Evolutionary conservation across 1,140 invertebrate genomes (phyloP), one percentile per base, ranked within the genome.

Genomic region (Zaprionus tsacasi): DNA sequence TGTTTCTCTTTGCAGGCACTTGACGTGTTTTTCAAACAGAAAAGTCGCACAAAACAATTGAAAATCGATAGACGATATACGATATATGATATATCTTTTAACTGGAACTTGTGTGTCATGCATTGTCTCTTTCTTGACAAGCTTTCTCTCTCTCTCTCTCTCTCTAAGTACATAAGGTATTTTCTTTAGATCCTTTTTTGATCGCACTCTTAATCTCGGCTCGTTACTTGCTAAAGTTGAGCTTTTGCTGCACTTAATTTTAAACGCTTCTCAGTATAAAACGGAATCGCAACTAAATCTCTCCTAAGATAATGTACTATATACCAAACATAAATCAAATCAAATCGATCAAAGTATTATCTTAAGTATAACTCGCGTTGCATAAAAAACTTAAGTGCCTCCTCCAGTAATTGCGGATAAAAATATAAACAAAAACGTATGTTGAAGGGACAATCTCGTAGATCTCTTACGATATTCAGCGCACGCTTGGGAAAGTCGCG

Each of bases 1-100:
- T 58, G 55, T 12, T 59, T 52, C 50, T 40, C 50, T 30, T 85
- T 87, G 40, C 72, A 86, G 82, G 82, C 82, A 86, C 82, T 87
- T 87, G 58, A 71, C 67, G 77, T 87, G 82, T 88, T 88, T 86
- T 72, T 79, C 63, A 83, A 85, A 87, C 83, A 69, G 74, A 88
- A 87, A 87, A 88, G 82, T 64, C 40, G 25, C 58, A 76, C 75
- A 76, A 64, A 56, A 52, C 17, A 40, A 67, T 64, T 17, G 15
- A 40, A 65, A 65, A 30, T 30, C 27, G 27, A 3, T 30, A 30
- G 27, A 15, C 15, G 15, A 52, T 36, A n/a, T 59, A 30, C 21
- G 67, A 64, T 58, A 11, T 58, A 67, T 71, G 64, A 38, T 64
- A 63, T 50, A 60, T 65, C 60, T 70, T 70, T 25, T 86, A 77